These are phyloP conservation scores for Microctenopoma lineatum DNA, from an alignment of 2,797 vertebrate species.

Conservation along the genomic window DNA sequence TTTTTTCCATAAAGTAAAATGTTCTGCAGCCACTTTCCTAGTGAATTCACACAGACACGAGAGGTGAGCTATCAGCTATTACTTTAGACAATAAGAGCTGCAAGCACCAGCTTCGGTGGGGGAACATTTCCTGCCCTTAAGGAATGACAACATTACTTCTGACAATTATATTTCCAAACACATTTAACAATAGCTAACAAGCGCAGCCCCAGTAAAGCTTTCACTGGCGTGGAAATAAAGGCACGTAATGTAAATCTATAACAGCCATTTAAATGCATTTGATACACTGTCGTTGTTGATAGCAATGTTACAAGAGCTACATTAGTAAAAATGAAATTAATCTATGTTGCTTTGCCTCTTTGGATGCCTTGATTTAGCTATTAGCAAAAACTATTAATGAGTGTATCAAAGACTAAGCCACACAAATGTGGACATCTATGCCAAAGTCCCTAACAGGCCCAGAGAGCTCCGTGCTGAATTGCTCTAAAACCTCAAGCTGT, in stretches of 20 bases:
- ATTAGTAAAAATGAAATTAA: neutral
- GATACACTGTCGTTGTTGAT: neutral
- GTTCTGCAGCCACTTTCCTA: too few species aligned
- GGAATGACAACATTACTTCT: slow-evolving; percentile 21
- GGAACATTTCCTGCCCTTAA: slow-evolving; percentile 16
- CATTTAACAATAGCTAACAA: slow-evolving; percentile 1
- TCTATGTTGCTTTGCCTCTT: neutral
- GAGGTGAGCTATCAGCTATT: slow-evolving; percentile 1
- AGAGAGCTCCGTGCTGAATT: slow-evolving; percentile 19
- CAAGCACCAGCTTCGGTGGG: slow-evolving; percentile 2
- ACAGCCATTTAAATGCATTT: neutral
- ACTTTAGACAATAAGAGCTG: neutral
- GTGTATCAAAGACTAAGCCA: neutral
- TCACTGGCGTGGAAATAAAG: neutral
- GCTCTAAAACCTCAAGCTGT: slow-evolving; percentile 46
- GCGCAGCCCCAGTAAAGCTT: neutral
- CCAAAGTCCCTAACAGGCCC: slow-evolving; percentile 7
- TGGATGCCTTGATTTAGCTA: neutral
- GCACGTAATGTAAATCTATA: neutral
- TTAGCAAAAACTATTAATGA: neutral
- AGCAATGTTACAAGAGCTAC: neutral
- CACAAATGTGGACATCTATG: slow-evolving; percentile 6
- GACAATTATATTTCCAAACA: slow-evolving; percentile 18
- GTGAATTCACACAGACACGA: slow-evolving; percentile 2
- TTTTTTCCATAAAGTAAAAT: neutral